Evolutionary conservation across 2,113 vertebrate species (phyloP), one percentile per base, ranked within the genome.

Genomic region (Lethenteron camtschaticum): DNA sequence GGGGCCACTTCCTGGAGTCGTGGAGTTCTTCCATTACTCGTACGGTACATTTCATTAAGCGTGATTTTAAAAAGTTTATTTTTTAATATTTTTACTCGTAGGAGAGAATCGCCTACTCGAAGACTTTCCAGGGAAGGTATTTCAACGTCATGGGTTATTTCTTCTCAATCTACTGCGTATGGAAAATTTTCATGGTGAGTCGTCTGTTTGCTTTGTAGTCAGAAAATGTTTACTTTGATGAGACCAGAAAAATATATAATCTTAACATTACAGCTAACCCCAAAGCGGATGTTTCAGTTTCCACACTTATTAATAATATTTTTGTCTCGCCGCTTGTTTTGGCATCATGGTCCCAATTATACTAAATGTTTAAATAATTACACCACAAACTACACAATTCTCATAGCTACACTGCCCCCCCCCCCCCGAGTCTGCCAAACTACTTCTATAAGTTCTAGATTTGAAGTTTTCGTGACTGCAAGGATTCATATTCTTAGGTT

Each of bases 101-200:
- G 94, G 94, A 99, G 72, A 85, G 94, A 76, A 95, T 99, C 72
- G 94, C 96, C 76, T 99, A 99, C 72, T 99, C 92, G 9, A 96
- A 85, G 82, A 99, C 94, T 71, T 96, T 99, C 80, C 89, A 99
- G 75, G 94, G 94, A 58, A 96, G 90, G 80, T 99, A 97, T 76
- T 99, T 96, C 11, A 99, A 99, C 78, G 89, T 96, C 75, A 76
- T 99, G 69, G 94, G 94, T 60, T 99, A 99, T 74, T 99, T 99
- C 81, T 99, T 99, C 78, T 99, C 94, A 72, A 94, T 96, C 76
- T 99, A 99, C 72, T 99, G 92, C 76, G 89, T 97, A 74, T 99
- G 92, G 94, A 99, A 99, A 80, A 96, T 95, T 73, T 99, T 96
- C 75, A 99, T 99, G 90, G 94, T 99, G 82, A 76, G 85, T 82